A percentile compares a stretch with the other conserved stretches of the same genome.
Conservation (phyloP, 2,888 invertebrate species). For the Drosophila prostipennis region DNA sequence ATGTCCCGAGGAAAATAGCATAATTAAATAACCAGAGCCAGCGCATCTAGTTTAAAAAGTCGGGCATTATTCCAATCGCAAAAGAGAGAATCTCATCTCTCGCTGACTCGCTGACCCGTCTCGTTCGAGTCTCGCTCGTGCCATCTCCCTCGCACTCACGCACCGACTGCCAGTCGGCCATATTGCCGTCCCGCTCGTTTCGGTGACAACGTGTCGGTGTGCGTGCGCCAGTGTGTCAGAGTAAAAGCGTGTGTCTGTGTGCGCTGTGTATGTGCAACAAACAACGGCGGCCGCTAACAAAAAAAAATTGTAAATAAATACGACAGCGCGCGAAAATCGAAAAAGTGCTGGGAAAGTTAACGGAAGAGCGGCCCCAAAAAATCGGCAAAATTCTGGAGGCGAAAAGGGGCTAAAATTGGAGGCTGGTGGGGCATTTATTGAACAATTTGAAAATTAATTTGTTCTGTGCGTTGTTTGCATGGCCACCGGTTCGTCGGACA, state of each 20-base stretch:
- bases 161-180: not conserved
- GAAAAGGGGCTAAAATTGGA: not conserved
- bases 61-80: constrained; percentile 32
- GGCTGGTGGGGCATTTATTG: constrained; percentile 19
- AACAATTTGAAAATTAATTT: constrained; percentile 40
- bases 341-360: constrained; percentile 4
- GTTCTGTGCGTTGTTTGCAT: constrained; percentile 44
- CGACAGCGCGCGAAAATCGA: constrained; percentile 38
- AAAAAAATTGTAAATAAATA: constrained; percentile 46
- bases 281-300: constrained; percentile 46
- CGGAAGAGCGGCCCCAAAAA: not conserved
- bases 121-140: constrained; percentile 25
- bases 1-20: constrained; percentile 8
- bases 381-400: not conserved
- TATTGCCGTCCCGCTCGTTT: constrained; percentile 31
- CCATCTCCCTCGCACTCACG: constrained; percentile 27
- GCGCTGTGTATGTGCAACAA: constrained; percentile 40
- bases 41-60: constrained; percentile 16
- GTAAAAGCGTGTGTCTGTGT: constrained; percentile 27
- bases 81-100: constrained; percentile 10
- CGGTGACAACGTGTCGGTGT: constrained; percentile 39
- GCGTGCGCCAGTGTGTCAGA: constrained; percentile 33
- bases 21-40: constrained; percentile 22
- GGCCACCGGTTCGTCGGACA: constrained; percentile 38
- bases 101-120: constrained; percentile 34